These are phyloP conservation scores for Dasypolia templi DNA, from an alignment of 2,888 invertebrate species.

Conservation along the genomic window DNA sequence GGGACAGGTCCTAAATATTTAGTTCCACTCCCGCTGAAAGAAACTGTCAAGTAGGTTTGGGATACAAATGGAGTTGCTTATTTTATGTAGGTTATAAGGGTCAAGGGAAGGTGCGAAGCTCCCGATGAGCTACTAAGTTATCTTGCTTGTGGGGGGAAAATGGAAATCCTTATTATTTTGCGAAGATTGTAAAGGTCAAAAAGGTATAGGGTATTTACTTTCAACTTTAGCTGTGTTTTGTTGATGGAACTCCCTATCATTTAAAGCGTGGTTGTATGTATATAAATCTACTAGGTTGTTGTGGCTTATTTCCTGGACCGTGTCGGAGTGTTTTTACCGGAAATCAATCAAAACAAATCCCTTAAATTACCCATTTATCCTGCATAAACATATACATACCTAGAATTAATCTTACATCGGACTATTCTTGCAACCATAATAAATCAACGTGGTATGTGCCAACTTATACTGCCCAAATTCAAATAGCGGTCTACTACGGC, in stretches of 20 bases:
- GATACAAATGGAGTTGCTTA: constrained; percentile 49
- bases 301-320: not conserved
- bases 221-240: constrained; percentile 40
- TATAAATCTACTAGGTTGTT: constrained; percentile 18
- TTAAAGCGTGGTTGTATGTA: constrained; percentile 21
- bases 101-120: constrained; percentile 44
- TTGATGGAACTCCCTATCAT: constrained; percentile 28
- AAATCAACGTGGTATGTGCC: constrained; percentile 20
- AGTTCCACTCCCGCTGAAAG: constrained; percentile 34
- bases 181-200: constrained; percentile 48
- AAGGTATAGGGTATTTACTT: constrained; percentile 48
- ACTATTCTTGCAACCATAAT: constrained; percentile 10
- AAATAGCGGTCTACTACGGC: constrained; percentile 26
- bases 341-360: not conserved
- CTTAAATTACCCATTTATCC: not conserved
- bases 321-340: not conserved
- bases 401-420: constrained; percentile 3
- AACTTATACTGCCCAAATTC: constrained; percentile 40
- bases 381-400: not conserved
- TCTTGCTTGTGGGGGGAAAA: constrained; percentile 42
- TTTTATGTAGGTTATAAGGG: constrained; percentile 54
- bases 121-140: constrained; percentile 47
- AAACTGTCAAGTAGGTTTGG: constrained; percentile 48
- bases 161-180: constrained; percentile 51
- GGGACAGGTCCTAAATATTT: constrained; percentile 25